phyloP scores from a whole-genome alignment of 2,888 invertebrate species.

The Cynaeus angustus region DNA sequence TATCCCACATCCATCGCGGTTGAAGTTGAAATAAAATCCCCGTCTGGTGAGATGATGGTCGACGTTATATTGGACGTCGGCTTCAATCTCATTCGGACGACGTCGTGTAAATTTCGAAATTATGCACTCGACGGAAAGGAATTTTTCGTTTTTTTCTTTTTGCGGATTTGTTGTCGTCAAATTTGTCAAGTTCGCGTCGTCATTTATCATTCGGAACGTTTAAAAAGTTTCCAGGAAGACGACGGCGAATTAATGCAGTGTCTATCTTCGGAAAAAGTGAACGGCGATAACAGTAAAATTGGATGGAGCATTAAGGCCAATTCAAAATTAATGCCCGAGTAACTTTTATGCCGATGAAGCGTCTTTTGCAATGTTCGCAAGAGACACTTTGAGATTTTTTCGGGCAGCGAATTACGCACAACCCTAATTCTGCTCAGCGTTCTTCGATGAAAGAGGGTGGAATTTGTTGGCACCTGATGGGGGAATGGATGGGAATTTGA shows the following conservation, averaged over 20 bases:
- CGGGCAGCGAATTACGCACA: conserved; percentile 18
- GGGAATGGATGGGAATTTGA: too few species aligned
- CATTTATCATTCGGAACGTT: conserved; percentile 49
- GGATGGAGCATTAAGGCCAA: conserved; percentile 53
- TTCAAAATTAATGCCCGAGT: conserved; percentile 54
- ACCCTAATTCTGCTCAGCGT: conserved; percentile 11
- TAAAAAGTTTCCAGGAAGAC: conserved; percentile 47
- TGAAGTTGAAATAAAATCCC: conserved; percentile 45
- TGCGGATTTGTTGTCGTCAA: conserved; percentile 50
- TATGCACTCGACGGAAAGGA: conserved; percentile 12
- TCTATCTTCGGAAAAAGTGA: conserved; percentile 51
- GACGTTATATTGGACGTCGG: conserved; percentile 59
- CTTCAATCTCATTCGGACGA: conserved; percentile 54
- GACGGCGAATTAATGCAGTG: conserved; percentile 53
- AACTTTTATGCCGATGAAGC: conserved; percentile 48
- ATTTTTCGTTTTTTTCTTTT: conserved; percentile 24
- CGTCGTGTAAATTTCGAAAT: conserved; percentile 32
- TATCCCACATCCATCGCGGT: conserved; percentile 45
- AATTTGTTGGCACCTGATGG: not conserved
- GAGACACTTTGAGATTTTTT: conserved; percentile 40
- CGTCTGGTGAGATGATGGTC: conserved; percentile 36
- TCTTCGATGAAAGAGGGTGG: conserved; percentile 12
- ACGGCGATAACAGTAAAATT: conserved; percentile 52
- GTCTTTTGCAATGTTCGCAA: conserved; percentile 32
- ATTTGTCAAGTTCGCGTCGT: conserved; percentile 45